These are phyloP conservation scores for Meiosimyza platycephala DNA, from an alignment of 2,888 invertebrate species.

Conservation along the genomic window DNA sequence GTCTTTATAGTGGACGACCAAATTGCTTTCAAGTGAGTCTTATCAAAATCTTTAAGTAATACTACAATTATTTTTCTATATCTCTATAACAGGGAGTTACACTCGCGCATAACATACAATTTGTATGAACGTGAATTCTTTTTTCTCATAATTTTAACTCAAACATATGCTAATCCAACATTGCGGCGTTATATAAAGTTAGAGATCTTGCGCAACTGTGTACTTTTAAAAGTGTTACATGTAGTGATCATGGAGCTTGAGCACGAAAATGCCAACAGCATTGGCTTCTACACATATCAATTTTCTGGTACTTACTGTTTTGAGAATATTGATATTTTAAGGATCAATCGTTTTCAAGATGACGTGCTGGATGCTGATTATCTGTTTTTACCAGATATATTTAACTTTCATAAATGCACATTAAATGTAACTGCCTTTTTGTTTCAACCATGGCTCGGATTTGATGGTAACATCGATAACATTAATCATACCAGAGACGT, in stretches of 20 bases:
- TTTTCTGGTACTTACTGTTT: constrained; percentile 40
- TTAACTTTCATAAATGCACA: constrained; percentile 49
- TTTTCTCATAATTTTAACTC: constrained; percentile 52
- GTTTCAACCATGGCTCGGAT: constrained; percentile 50
- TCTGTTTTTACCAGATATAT: constrained; percentile 49
- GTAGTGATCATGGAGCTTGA: constrained; percentile 50
- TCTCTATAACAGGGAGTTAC: constrained; percentile 43
- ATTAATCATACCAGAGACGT: constrained; percentile 26
- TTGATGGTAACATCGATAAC: constrained; percentile 49
- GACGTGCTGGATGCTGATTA: constrained; percentile 36
- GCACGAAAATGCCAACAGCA: constrained; percentile 8
- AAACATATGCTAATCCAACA: background rate
- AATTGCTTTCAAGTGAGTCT: constrained; percentile 52
- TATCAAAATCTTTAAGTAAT: too few relatives aligned
- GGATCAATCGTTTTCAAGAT: constrained; percentile 47
- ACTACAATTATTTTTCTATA: background rate
- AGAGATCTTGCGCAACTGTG: constrained; percentile 49
- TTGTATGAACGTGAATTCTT: constrained; percentile 51
- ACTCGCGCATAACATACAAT: constrained; percentile 40
- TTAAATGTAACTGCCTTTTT: constrained; percentile 51
- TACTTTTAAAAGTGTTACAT: constrained; percentile 50
- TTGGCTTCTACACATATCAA: constrained; percentile 45
- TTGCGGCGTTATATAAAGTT: constrained; percentile 15
- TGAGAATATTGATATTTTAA: constrained; percentile 37
- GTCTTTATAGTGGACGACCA: constrained; percentile 53